These are phyloP conservation scores for Furcula furcula DNA, from an alignment of 2,888 invertebrate genomes.

Conservation along the genomic window DNA sequence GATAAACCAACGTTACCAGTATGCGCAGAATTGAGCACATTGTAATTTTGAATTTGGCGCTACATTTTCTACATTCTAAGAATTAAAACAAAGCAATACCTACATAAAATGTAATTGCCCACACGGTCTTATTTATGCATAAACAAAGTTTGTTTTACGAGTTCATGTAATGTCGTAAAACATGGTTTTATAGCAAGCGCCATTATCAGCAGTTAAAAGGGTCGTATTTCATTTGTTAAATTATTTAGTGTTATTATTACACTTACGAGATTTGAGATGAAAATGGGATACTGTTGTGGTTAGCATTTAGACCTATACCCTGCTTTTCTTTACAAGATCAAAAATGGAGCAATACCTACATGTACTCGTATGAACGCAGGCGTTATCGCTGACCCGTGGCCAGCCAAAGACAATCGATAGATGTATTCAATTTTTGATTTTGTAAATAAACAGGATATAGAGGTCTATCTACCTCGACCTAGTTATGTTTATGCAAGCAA, in stretches of 20 bases:
- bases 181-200: conserved; percentile 25
- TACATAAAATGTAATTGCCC: conserved; percentile 26
- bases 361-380: too few relatives aligned
- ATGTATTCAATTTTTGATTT: too few relatives aligned
- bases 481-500: too few relatives aligned
- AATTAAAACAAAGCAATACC: conserved; percentile 18
- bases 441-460: too few relatives aligned
- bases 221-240: conserved; percentile 25
- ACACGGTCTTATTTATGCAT: conserved; percentile 18
- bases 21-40: not conserved
- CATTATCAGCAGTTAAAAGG: conserved; percentile 30
- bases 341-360: too few relatives aligned
- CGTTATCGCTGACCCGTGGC: too few relatives aligned
- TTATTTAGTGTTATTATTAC: conserved; percentile 25
- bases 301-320: too few relatives aligned
- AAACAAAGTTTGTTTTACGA: conserved; percentile 34
- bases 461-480: too few relatives aligned
- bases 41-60: conserved; percentile 2
- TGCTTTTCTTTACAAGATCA: too few relatives aligned
- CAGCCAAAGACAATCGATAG: too few relatives aligned
- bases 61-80: conserved; percentile 10
- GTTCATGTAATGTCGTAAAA: conserved; percentile 27
- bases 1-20: too few relatives aligned
- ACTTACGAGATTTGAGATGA: conserved; percentile 4
- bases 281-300: not conserved